These are phyloP conservation scores for Crotalus viridis DNA, from an alignment of 2,113 vertebrate species.

Conservation along the genomic window DNA sequence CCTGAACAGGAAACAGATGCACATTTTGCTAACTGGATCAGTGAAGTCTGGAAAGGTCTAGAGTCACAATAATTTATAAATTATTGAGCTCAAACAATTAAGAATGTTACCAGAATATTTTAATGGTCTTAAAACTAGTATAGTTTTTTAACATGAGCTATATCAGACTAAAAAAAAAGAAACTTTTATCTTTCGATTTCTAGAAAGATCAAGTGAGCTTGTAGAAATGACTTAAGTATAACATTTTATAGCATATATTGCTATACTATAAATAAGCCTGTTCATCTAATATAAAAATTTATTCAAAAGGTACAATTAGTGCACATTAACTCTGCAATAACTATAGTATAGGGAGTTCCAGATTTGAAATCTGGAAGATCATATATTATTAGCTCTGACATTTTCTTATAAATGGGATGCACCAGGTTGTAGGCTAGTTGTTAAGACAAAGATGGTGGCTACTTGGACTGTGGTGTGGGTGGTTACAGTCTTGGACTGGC, in stretches of 20 bases:
- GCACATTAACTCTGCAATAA: not conserved
- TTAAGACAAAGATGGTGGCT: not conserved
- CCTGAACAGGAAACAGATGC: conserved; percentile 67
- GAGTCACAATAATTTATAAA: not conserved
- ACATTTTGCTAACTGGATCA: not conserved
- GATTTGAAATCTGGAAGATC: not conserved
- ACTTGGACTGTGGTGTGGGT: not conserved
- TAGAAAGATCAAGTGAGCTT: not conserved
- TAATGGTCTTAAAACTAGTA: not conserved
- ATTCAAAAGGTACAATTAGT: not conserved
- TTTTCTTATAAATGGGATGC: not conserved
- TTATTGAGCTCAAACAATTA: conserved; percentile 12
- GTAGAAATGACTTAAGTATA: not conserved
- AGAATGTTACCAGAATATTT: not conserved
- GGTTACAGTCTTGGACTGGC: not conserved
- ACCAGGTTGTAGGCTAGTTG: not conserved
- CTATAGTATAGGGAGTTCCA: not conserved
- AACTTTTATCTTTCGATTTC: not conserved
- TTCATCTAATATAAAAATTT: not conserved
- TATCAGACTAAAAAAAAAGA: not conserved
- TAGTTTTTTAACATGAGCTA: conserved; percentile 3
- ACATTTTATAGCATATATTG: not conserved
- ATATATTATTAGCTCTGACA: not conserved
- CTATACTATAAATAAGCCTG: not conserved
- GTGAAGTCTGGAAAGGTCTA: not conserved